A percentile compares a stretch with the other conserved stretches of the same genome.
phyloP scores from a whole-genome alignment of 2,113 vertebrate genomes.

The Syngnathus scovelli region DNA sequence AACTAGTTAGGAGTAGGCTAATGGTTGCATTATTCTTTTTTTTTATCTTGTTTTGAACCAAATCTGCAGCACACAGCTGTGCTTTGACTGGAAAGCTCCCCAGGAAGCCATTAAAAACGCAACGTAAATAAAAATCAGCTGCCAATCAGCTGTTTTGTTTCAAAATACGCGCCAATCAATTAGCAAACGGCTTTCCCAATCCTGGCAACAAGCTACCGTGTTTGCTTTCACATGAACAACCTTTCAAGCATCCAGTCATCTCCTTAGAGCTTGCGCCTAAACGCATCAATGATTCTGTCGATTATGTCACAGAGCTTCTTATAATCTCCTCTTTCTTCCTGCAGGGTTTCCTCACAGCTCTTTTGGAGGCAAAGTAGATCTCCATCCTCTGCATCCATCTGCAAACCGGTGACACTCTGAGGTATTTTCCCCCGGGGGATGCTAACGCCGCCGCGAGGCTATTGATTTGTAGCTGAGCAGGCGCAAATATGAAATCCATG shows the following conservation, averaged over 20 bases:
- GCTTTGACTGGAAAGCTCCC: slow-evolving; percentile 44
- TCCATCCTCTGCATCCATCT: slow-evolving; percentile 49
- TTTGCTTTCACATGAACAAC: slow-evolving; percentile 8
- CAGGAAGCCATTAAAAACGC: slow-evolving; percentile 59
- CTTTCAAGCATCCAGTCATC: neutral
- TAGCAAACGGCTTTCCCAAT: slow-evolving; percentile 65
- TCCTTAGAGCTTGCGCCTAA: too few species aligned
- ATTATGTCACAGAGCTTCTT: too few species aligned
- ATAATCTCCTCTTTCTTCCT: neutral
- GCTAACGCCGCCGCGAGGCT: neutral
- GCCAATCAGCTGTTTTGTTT: slow-evolving; percentile 62
- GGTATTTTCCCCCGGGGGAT: slow-evolving; percentile 24
- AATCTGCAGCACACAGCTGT: slow-evolving; percentile 24
- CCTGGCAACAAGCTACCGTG: neutral
- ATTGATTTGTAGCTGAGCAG: slow-evolving; percentile 27
- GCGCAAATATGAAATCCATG: slow-evolving; percentile 15
- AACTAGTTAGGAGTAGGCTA: slow-evolving; percentile 14
- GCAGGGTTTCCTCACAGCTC: neutral
- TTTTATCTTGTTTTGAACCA: slow-evolving; percentile 19
- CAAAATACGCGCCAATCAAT: slow-evolving; percentile 63
- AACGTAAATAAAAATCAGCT: slow-evolving; percentile 73
- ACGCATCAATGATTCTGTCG: too few species aligned
- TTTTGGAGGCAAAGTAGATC: slow-evolving; percentile 26
- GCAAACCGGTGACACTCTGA: slow-evolving; percentile 58
- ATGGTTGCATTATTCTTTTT: slow-evolving; percentile 21